Evolutionary conservation across 2,888 invertebrate genomes (phyloP).

Genomic region (Andrena haemorrhoa): DNA sequence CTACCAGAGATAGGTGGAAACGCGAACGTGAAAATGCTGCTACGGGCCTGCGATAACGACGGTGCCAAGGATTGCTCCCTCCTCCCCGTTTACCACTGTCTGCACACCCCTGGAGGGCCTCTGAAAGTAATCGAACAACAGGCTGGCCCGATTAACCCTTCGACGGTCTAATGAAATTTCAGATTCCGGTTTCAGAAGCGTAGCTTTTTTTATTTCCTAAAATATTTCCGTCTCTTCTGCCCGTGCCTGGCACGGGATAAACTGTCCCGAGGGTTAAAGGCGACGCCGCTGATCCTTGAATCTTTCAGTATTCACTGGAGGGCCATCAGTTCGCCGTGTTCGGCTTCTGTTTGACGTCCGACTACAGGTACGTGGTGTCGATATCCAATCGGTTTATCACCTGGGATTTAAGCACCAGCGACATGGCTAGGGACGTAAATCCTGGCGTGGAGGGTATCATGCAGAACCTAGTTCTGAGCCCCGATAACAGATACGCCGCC

Average conservation of each 20-base stretch:
- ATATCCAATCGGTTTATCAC: slow-evolving; percentile 98
- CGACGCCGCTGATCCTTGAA: neutral
- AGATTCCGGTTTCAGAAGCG: neutral
- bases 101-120: slow-evolving; percentile 99
- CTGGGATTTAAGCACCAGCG: slow-evolving; percentile 98
- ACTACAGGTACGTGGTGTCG: slow-evolving; percentile 96
- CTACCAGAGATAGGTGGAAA: slow-evolving; percentile 95
- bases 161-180: neutral
- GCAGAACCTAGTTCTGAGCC: slow-evolving; percentile 96
- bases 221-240: too few relatives aligned
- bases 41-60: slow-evolving; percentile 95
- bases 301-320: slow-evolving; percentile 94
- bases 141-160: neutral
- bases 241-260: too few relatives aligned
- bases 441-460: slow-evolving; percentile 98
- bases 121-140: slow-evolving; percentile 89
- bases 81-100: slow-evolving; percentile 96
- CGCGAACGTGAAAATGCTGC: slow-evolving; percentile 93
- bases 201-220: too few relatives aligned
- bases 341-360: slow-evolving; percentile 95
- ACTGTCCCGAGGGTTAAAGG: neutral
- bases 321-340: slow-evolving; percentile 99
- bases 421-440: slow-evolving; percentile 96
- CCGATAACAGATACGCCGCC: slow-evolving; percentile 98
- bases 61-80: slow-evolving; percentile 96